Evolutionary conservation across 2,888 invertebrate species (phyloP).

Genomic region (Epistrophella euchroma): DNA sequence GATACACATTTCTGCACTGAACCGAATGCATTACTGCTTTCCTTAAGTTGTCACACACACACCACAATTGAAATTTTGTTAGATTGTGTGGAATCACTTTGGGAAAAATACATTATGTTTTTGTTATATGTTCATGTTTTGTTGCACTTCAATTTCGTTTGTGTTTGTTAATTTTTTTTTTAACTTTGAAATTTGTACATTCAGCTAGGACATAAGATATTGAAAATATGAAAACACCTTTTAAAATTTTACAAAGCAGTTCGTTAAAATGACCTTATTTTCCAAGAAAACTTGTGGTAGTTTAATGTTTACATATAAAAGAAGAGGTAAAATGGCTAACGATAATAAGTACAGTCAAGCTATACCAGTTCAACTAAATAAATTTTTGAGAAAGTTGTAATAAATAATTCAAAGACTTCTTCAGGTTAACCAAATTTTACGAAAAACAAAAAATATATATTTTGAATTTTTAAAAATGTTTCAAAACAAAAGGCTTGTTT

Average conservation of each 20-base stretch:
- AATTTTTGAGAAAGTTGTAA: too few relatives aligned
- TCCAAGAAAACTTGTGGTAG: not conserved
- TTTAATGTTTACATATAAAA: too few relatives aligned
- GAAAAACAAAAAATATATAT: too few relatives aligned
- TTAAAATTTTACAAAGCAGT: not conserved
- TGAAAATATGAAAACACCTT: not conserved
- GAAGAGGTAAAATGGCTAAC: too few relatives aligned
- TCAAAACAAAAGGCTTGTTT: too few relatives aligned
- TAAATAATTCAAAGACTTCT: too few relatives aligned
- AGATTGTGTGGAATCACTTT: conserved; percentile 35
- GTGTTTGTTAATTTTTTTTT: conserved; percentile 1
- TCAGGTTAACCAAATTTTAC: too few relatives aligned
- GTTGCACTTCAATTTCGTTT: not conserved
- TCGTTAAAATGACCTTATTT: not conserved
- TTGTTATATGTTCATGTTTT: not conserved
- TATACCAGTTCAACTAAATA: too few relatives aligned
- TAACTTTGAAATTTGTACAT: not conserved
- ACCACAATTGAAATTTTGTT: conserved; percentile 42
- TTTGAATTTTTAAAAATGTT: too few relatives aligned
- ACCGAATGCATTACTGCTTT: conserved; percentile 39
- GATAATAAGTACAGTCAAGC: too few relatives aligned
- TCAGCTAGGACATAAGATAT: not conserved
- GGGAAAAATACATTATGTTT: not conserved
- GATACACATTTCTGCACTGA: conserved; percentile 29
- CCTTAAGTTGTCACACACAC: conserved; percentile 8